Percentiles rank a stretch among this genome's conserved stretches.
Evolutionary conservation across 2,888 invertebrate species (phyloP).

Genomic region (Arge pagana): DNA sequence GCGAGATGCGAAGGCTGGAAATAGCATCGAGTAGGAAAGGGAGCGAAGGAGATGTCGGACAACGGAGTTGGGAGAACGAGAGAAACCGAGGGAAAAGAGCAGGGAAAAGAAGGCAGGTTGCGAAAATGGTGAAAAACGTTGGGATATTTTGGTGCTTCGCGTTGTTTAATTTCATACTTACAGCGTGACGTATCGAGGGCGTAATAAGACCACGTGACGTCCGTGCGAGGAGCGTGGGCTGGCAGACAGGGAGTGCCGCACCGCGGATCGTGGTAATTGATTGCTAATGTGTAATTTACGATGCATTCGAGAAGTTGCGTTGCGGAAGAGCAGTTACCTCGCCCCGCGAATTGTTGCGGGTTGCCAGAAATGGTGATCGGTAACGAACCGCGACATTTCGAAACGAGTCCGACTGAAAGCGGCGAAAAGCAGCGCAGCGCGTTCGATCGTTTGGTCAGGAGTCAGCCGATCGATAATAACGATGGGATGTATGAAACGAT

Average conservation of each 20-base stretch:
- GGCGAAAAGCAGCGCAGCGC: no score
- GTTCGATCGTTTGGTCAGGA: no score
- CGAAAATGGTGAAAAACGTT: neutral
- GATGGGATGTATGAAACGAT: no score
- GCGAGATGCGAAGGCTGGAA: no score
- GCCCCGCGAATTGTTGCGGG: neutral
- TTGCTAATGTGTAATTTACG: slow-evolving; percentile 20
- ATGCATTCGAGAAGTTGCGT: slow-evolving; percentile 17
- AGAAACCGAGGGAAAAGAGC: no score
- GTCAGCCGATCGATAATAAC: no score
- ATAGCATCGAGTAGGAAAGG: no score
- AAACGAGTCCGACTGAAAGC: neutral
- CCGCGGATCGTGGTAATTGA: slow-evolving; percentile 22
- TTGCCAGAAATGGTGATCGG: neutral
- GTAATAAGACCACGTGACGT: slow-evolving; percentile 31
- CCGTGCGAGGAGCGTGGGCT: slow-evolving; percentile 46
- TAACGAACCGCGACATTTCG: no score
- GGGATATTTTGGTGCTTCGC: neutral
- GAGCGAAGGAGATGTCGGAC: no score
- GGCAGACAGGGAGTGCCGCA: slow-evolving; percentile 55
- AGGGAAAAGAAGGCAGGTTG: neutral
- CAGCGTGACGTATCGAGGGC: neutral
- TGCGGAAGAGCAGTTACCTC: neutral
- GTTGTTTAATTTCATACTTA: neutral
- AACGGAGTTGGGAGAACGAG: no score